phyloP scores from a whole-genome alignment of 2,113 vertebrate species.

The Pedionomus torquatus region DNA sequence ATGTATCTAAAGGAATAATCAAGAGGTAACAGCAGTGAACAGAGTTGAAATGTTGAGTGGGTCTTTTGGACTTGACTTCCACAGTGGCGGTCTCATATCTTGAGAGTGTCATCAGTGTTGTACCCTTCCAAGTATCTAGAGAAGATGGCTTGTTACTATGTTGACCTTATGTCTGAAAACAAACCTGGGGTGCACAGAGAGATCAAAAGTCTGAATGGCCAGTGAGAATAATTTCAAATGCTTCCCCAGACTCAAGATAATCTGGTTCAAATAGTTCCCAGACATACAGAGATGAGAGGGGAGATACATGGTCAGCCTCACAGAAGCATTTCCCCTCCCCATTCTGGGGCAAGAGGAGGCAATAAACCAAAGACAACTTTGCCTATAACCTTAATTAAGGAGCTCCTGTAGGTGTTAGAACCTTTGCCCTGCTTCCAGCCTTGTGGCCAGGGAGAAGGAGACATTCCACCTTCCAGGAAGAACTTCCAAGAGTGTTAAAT shows the following conservation, averaged over 20 bases:
- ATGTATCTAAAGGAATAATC: background rate
- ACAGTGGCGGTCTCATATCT: background rate
- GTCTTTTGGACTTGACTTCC: background rate
- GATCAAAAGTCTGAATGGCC: background rate
- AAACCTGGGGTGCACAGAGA: background rate
- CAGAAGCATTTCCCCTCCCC: background rate
- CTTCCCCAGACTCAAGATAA: background rate
- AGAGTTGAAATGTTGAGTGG: background rate
- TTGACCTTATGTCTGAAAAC: background rate
- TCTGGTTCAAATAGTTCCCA: background rate
- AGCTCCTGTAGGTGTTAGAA: background rate
- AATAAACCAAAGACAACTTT: background rate
- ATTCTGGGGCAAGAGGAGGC: background rate
- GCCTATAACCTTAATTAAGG: background rate
- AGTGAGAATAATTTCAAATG: background rate
- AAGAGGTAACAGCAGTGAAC: background rate
- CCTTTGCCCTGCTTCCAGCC: background rate
- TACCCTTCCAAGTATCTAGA: background rate
- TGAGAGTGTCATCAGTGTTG: background rate
- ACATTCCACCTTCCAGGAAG: background rate
- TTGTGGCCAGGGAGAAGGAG: background rate
- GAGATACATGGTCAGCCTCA: background rate
- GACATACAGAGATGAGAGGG: background rate
- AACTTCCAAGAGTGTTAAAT: background rate
- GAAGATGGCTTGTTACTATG: background rate